Base-by-base conservation (phyloP, 2,888 invertebrate species). In the Tribolium freemani region DNA sequence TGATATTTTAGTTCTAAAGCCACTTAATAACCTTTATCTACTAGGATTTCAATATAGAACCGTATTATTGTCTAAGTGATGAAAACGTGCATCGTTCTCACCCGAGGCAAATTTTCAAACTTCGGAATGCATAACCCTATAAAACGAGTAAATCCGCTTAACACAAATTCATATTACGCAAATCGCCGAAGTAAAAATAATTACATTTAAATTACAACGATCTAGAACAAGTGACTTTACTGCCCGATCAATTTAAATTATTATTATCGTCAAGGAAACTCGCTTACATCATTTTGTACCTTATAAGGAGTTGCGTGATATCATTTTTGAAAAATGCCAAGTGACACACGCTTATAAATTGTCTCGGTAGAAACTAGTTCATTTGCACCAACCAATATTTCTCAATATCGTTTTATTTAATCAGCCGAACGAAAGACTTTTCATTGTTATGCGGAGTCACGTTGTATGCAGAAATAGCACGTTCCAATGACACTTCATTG, bases 301-400 rank as follows among this genome's bases (percentile, higher is more conserved):
- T 53, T 71, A 66, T 58, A 66, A 58, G 58, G 71, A 50, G 45
- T 51, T 58, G 60, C 51, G 31, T 66, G 71, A 66, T 66, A 66
- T 66, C 60, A 66, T 30, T 66, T 71, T 45, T 9, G 66, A 71
- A 66, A 71, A 71, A 70, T 38, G 46, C 38, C 48, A 9, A 45
- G 44, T 38, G 54, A 56, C 50, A 61, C 30, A 26, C 58, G 51
- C 13, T 26, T 50, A 51, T 63, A 30, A 31, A 63, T 51, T 26
- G 63, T 38, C 20, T 51, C 21, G 21, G 8, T 48, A 58, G 16
- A 53, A 58, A 57, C 64, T 57, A 68, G 57, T 50, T n/a, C 57
- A 58, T 44, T 38, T 46, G 56, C 26, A 26, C 45, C 30, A 38
- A 38, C 45, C 30, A 38, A 38, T 31, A 63, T 64, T 64, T 64